Base-by-base conservation (phyloP, 2,888 invertebrate species). In the Eupithecia subfuscata region DNA sequence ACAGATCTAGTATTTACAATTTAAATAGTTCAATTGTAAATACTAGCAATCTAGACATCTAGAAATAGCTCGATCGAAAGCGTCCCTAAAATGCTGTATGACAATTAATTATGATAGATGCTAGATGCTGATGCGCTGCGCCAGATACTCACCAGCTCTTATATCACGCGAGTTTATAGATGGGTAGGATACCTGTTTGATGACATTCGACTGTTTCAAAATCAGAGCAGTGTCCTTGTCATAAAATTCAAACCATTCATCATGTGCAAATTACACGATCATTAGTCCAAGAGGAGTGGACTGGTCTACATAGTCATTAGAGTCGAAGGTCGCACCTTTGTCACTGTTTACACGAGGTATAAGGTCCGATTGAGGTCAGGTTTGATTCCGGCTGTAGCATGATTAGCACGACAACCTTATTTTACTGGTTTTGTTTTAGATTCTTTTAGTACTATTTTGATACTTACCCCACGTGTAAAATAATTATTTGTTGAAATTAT, bases 291-390 rank as follows among this genome's bases (percentile, higher is more conserved):
- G 82, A 83, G 75, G 82, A 83, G 75, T 78, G 77, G 75, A 80
- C 73, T 80, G 81, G 77, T 81, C 79, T 76, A 79, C 78, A 78
- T 80, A 75, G 71, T 65, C 56, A 69, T 80, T 79, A 79, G 67
- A 71, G 63, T 52, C 77, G 82, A 84, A 84, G 84, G 84, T 82
- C 79, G 72, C 7, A 75, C 79, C 81, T 82, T 81, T 85, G 86
- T 86, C 86, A 85, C 82, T 77, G 75, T 83, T 80, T 84, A 85
- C 84, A 85, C 76, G 74, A 37, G 30, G 79, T 84, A 82, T 85
- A 85, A 82, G 79, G 82, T 81, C 82, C 75, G 80, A 73, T 84
- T 80, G 82, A 76, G 76, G 76, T 69, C 74, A 25, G 34, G 16
- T 69, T 52, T 64, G 52, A 71, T 69, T 65, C 71, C 37, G 56